A percentile compares a stretch with the other conserved stretches of the same genome.
phyloP scores from a whole-genome alignment of 2,888 invertebrate genomes.

The Corbicula japonica region DNA sequence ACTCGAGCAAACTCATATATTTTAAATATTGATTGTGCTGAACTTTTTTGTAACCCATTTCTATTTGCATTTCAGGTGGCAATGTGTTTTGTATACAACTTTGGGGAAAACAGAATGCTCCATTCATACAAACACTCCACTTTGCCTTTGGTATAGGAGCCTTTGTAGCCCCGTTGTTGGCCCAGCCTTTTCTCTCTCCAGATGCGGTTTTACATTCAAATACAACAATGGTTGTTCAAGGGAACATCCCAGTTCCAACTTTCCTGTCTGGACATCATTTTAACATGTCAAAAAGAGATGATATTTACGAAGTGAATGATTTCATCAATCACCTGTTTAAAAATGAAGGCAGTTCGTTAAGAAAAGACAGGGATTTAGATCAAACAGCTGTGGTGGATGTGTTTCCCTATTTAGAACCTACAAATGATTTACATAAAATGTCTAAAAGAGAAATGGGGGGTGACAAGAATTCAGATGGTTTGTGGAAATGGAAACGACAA shows the following conservation, averaged over 20 bases:
- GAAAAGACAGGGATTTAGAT: too few species aligned
- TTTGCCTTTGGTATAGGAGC: slow-evolving; percentile 87
- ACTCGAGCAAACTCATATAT: too few species aligned
- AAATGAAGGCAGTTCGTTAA: too few species aligned
- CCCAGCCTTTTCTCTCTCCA: slow-evolving; percentile 85
- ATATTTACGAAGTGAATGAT: too few species aligned
- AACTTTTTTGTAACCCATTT: too few species aligned
- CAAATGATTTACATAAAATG: background rate
- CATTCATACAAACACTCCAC: slow-evolving; percentile 87
- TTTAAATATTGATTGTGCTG: too few species aligned
- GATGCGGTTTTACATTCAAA: slow-evolving; percentile 3
- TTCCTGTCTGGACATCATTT: slow-evolving; percentile 20
- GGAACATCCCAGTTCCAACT: slow-evolving; percentile 50
- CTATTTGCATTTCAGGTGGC: slow-evolving; percentile 83
- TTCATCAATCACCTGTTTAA: too few species aligned
- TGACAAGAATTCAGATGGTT: background rate
- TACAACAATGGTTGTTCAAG: slow-evolving; percentile 41
- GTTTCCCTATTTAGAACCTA: too few species aligned
- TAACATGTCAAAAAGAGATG: slow-evolving; percentile 16
- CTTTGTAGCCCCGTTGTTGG: slow-evolving; percentile 87
- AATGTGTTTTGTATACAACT: slow-evolving; percentile 86
- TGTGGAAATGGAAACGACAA: slow-evolving; percentile 22
- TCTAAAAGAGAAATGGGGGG: background rate
- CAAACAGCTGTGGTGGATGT: too few species aligned
- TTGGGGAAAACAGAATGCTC: slow-evolving; percentile 85